Base-by-base conservation (phyloP, 2,888 invertebrate species). In the Byasa hedistus region DNA sequence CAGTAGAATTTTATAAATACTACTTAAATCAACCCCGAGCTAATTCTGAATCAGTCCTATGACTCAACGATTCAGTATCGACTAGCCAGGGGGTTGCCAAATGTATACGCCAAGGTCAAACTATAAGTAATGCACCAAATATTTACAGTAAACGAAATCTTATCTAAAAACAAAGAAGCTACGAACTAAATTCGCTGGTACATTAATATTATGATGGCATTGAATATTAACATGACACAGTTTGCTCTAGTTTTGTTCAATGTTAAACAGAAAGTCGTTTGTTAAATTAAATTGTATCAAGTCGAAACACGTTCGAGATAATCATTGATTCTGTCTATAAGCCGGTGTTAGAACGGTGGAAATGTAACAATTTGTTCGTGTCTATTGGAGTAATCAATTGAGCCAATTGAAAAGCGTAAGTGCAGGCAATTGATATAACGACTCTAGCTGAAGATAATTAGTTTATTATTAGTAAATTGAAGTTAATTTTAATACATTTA, bases 41-140 rank as follows among this genome's bases (percentile, higher is more conserved):
- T 62, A 57, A 59, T 56, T 44, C 68, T 69, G 64, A 69, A 70
- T 68, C 71, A 69, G 65, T 19, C 63, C 65, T 68, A 75, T 83
- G 80, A 82, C 71, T 81, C 80, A 80, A 71, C 73, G 69, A 69
- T 72, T 72, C 74, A 68, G 69, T 75, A 79, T 78, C 73, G 76
- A 77, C 75, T 76, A 59, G 72, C 68, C 72, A 64, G 59, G 69
- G 48, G 72, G 70, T 69, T 81, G 78, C 79, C 82, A 83, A 83
- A 79, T 71, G 62, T 68, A 58, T 63, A 64, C 69, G 61, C 81
- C 78, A 79, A 76, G 69, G 69, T 67, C 72, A 69, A 76, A 73
- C 73, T 76, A 73, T 75, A 72, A 75, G 71, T 76, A 75, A 76
- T 81, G 76, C 78, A 74, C 75, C 69, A 44, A 32, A 73, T 70